Evolutionary conservation across 1,140 invertebrate species (phyloP), one percentile per base, ranked within the genome.

Genomic region (Pomacea maculata): DNA sequence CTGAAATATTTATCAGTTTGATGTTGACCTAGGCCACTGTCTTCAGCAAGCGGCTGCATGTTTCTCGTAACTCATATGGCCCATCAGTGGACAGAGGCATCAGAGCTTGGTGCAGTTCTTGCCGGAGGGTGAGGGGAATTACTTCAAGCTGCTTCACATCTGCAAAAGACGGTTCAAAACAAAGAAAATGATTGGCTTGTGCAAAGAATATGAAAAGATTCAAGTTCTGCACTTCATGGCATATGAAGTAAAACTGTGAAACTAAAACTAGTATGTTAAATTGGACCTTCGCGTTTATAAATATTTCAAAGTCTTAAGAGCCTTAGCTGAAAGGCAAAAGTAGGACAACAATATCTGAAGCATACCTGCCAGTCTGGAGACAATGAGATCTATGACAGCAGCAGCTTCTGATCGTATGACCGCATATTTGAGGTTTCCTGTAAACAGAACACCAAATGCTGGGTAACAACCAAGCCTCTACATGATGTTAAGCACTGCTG

Each of bases 391-490:
- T 19, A 85, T 86, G 15, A 87, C 65, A 68, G 81, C 75, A 70
- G 88, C 78, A 15, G 86, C 80, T 75, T 89, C 87, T 64, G 84
- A 82, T 76, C 88, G 79, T 75, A 89, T 86, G 79, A 86, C 84
- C 78, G 87, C 82, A 81, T 88, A 89, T 75, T 89, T 89, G 15
- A 87, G 75, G 80, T 89, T 88, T 78, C 83, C 87, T 89, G 84
- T 15, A 83, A 70, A n/a, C 21, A n/a, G 67, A 70, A 70, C 21
- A 34, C 6, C 6, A 12, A 45, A 45, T 45, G 34, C 67, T 21
- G 19, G 29, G 12, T 34, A 29, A 34, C 72, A 74, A 74, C 12
- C 72, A 21, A 12, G 34, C 34, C 34, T 45, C 34, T 45, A 45
- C 34, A 45, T 45, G 34, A 65, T 65, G 17, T 65, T 3, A 7